Evolutionary conservation across 1,140 invertebrate genomes (phyloP), one percentile per base, ranked within the genome.

Genomic region (Catajapyx aquilonaris): DNA sequence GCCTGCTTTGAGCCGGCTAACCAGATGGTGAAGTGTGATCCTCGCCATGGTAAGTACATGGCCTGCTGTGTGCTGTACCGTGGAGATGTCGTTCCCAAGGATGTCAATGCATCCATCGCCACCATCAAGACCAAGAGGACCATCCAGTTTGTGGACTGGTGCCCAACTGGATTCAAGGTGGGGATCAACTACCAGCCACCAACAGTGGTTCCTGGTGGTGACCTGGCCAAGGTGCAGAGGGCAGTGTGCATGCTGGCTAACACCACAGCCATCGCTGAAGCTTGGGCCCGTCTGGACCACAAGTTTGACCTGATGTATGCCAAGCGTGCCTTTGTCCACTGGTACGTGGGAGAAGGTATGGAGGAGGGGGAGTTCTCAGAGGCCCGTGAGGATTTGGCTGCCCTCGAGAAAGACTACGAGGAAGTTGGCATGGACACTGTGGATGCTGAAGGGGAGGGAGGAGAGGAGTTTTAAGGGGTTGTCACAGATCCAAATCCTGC

Each of bases 111-210:
- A 16, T 65, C 67, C 33, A 69, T 69, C 48, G 63, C 63, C 3
- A 56, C 62, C 25, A 67, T 69, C 44, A 69, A 69, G 52, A 68
- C 66, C n/a, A n/a, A n/a, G n/a, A n/a, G n/a, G n/a, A n/a, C n/a
- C n/a, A n/a, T n/a, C n/a, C n/a, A n/a, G n/a, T n/a, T n/a, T n/a
- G n/a, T n/a, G n/a, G n/a, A n/a, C n/a, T n/a, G n/a, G n/a, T n/a
- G n/a, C n/a, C n/a, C n/a, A n/a, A n/a, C n/a, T n/a, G n/a, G n/a
- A n/a, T n/a, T n/a, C n/a, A n/a, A n/a, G n/a, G n/a, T n/a, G n/a
- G n/a, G n/a, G n/a, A n/a, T n/a, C n/a, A n/a, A n/a, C n/a, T n/a
- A n/a, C n/a, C n/a, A n/a, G n/a, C 7, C 65, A 36, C 65, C 66
- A 16, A 66, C 63, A 16, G 62, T 62, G 13, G 61, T 69, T n/a